A percentile compares a stretch with the other conserved stretches of the same genome.
Evolutionary conservation across 2,113 vertebrate genomes (phyloP).

Genomic region (Aythya baeri): DNA sequence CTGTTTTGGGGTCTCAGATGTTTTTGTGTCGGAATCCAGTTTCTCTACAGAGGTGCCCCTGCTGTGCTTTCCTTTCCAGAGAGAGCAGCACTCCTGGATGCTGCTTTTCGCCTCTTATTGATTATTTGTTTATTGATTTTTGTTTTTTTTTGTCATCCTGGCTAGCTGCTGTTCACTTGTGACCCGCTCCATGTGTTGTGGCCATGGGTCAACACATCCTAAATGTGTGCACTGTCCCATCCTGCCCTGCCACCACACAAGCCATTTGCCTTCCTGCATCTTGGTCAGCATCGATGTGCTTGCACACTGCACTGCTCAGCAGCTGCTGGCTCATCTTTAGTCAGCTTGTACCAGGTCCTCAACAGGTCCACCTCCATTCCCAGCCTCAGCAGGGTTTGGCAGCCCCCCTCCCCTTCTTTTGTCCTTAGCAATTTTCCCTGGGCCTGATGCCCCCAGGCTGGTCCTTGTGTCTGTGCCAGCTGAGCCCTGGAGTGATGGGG

Average conservation of each 20-base stretch:
- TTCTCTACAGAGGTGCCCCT: neutral
- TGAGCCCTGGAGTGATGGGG: fast-evolving
- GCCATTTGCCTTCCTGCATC: neutral
- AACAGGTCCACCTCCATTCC: neutral
- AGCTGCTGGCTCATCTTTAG: neutral
- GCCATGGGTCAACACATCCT: neutral
- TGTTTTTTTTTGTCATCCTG: neutral
- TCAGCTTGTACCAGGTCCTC: neutral
- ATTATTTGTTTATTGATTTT: too few species aligned
- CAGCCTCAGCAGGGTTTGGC: neutral
- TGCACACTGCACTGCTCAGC: neutral
- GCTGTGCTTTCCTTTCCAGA: neutral
- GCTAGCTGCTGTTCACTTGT: too few species aligned
- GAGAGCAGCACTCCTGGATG: neutral
- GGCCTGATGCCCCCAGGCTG: neutral
- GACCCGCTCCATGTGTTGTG: neutral
- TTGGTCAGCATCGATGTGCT: fast-evolving
- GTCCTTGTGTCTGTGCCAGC: neutral
- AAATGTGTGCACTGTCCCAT: fast-evolving
- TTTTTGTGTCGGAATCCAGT: neutral
- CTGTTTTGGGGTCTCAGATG: neutral
- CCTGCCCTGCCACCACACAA: neutral
- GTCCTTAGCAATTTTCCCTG: neutral
- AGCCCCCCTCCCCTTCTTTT: neutral
- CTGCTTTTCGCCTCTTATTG: neutral